Conservation (phyloP, 2,888 invertebrate species). For the Masnerella sp. region DNA sequence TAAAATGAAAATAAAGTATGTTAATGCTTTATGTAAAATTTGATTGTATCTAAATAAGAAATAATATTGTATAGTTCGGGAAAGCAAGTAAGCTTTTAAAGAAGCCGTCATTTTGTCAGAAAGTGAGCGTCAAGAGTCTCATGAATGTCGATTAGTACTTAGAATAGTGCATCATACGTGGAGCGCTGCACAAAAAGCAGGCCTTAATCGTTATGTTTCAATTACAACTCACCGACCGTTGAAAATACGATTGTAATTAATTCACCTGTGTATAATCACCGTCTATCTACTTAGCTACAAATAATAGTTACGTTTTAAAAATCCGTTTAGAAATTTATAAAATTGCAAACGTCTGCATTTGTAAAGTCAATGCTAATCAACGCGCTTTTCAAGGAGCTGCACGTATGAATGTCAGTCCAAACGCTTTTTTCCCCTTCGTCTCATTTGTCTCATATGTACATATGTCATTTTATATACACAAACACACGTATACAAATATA, state of each 20-base stretch:
- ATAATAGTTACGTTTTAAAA: conserved; percentile 33
- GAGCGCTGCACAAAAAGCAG: conserved; percentile 46
- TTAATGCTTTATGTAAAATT: too few species aligned
- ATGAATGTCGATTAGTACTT: conserved; percentile 37
- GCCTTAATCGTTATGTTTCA: conserved; percentile 24
- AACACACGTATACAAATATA: conserved; percentile 51
- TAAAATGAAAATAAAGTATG: too few species aligned
- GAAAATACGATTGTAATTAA: conserved; percentile 35
- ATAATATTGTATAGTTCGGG: too few species aligned
- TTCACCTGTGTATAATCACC: conserved; percentile 5
- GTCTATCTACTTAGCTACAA: conserved; percentile 35
- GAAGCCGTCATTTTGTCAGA: too few species aligned
- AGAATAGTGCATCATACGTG: conserved; percentile 38
- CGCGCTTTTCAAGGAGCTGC: conserved; percentile 28
- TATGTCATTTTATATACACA: conserved; percentile 57
- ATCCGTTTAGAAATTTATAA: conserved; percentile 49
- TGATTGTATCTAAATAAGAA: too few species aligned
- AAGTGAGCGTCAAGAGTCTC: conserved; percentile 27
- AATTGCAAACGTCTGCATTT: conserved; percentile 47
- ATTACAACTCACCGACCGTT: conserved; percentile 16
- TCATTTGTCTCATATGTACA: conserved; percentile 46
- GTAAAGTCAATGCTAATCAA: conserved; percentile 35
- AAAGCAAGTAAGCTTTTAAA: too few species aligned
- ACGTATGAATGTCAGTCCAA: conserved; percentile 42
- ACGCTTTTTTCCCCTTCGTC: conserved; percentile 25